Conservation (phyloP, 2,113 vertebrate genomes). For the Apteryx mantelli region DNA sequence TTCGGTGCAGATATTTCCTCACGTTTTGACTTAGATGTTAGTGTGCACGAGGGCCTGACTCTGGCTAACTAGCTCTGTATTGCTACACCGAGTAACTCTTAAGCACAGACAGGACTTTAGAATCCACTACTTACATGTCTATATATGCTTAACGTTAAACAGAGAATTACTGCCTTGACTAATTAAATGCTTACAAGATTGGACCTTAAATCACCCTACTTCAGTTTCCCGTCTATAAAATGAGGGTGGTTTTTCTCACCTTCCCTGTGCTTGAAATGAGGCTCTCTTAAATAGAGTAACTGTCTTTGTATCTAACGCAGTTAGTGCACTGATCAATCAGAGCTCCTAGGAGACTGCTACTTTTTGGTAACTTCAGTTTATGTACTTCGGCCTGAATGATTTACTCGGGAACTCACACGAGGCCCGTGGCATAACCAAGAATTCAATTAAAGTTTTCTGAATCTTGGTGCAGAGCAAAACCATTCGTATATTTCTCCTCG, state of each 20-base stretch:
- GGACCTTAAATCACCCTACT: neutral
- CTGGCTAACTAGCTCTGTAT: rapidly evolving
- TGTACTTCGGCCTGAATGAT: neutral
- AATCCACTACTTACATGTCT: neutral
- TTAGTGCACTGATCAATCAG: rapidly evolving
- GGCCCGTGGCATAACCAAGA: neutral
- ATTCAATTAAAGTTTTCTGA: neutral
- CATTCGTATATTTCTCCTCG: neutral
- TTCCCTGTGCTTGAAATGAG: neutral
- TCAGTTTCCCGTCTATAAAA: neutral
- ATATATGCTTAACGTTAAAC: neutral
- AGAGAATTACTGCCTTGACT: neutral
- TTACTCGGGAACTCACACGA: neutral
- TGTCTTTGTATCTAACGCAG: rapidly evolving
- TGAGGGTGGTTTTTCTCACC: neutral
- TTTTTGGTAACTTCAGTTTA: neutral
- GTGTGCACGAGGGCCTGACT: too few species aligned
- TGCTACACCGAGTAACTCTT: neutral
- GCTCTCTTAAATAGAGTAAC: rapidly evolving
- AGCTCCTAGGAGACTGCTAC: rapidly evolving
- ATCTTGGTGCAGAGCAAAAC: neutral
- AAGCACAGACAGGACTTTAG: neutral
- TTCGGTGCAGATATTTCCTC: neutral
- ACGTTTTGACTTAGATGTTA: neutral
- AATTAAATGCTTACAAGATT: neutral